Evolutionary conservation across 1,140 invertebrate genomes (phyloP), one percentile per base, ranked within the genome.

Genomic region (Neodiprion fabricii): DNA sequence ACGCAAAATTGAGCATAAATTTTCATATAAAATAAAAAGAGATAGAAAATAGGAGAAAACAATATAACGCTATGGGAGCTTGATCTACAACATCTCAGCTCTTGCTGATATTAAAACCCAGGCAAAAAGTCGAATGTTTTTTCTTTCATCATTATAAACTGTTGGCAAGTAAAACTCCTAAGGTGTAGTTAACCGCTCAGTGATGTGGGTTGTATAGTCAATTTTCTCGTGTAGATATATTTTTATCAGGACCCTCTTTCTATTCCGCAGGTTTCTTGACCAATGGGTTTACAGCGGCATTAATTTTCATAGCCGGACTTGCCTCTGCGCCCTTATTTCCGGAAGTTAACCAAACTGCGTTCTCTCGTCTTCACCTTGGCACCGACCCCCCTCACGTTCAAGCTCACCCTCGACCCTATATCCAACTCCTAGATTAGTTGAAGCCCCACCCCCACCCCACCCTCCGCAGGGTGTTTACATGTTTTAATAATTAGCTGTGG

Each of bases 401-500:
- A 17, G 53, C n/a, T 61, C 53, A 61, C 53, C 53, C 53, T 61
- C 53, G 53, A 14, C 53, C 53, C 53, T 61, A 61, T 61, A 61
- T 17, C 53, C 11, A 61, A 61, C 53, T 61, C 53, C 53, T 61
- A 61, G 53, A 61, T 61, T 61, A 61, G 53, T 61, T 61, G 53
- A 61, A 61, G 67, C 67, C 23, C 67, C 67, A 12, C 67, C 67
- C 4, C 40, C 67, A 28, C 67, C 40, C 67, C 67, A 12, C 67
- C 67, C 23, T 21, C 67, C 67, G 11, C 14, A 11, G 67, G 67
- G 67, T 69, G 67, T 69, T 69, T 69, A 69, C 67, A 69, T 69
- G 67, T 69, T 69, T 69, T 69, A 69, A 69, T 69, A 69, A 69
- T 69, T 69, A 69, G 67, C 67, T 47, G 11, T 5, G 67, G 14